Conservation (phyloP, 2,113 vertebrate species). For the Myrmecobius fasciatus region DNA sequence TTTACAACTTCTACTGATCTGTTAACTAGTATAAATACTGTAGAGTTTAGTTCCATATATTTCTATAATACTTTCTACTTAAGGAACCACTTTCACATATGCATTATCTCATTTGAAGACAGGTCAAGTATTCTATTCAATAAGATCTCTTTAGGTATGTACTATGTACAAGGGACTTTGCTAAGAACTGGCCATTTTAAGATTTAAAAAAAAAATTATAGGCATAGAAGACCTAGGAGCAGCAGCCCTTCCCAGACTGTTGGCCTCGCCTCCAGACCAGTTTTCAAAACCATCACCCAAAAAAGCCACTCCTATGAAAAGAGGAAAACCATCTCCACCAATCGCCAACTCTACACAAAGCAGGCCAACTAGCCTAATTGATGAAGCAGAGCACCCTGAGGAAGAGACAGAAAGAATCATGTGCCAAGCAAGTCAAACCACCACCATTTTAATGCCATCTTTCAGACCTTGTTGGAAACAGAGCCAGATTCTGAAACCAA, state of each 20-base stretch:
- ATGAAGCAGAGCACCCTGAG: too few relatives aligned
- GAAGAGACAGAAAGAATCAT: neutral
- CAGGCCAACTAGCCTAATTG: neutral
- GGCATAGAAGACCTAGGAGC: neutral
- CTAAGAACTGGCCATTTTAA: neutral
- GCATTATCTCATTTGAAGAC: neutral
- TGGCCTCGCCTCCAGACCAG: neutral
- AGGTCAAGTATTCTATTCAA: neutral
- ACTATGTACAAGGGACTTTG: neutral
- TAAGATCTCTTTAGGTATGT: neutral
- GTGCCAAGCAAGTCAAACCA: neutral
- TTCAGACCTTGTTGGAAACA: neutral
- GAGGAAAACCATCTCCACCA: neutral
- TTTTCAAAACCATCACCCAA: neutral
- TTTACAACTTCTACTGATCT: neutral
- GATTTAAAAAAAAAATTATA: neutral
- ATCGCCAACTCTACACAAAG: neutral
- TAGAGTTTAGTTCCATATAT: neutral
- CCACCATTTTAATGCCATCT: neutral
- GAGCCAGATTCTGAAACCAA: neutral
- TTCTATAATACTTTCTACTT: neutral
- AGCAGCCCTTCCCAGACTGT: neutral
- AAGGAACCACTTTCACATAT: neutral
- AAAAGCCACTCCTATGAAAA: neutral
- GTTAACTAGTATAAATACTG: neutral